phyloP scores from a whole-genome alignment of 1,140 invertebrate genomes.

The Drosophila biarmipes region DNA sequence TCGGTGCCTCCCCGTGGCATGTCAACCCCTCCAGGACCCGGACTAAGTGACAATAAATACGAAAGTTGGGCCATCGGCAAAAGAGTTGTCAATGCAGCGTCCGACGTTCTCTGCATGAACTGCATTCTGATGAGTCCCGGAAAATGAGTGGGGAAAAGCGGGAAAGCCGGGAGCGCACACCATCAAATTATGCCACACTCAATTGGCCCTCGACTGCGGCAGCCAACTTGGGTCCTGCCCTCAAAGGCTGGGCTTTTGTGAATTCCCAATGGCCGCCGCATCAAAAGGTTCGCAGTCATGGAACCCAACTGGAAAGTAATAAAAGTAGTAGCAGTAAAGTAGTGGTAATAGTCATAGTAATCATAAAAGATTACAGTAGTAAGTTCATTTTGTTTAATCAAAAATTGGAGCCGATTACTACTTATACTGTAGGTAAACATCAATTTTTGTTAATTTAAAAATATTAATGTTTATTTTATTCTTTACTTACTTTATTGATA shows the following conservation, averaged over 20 bases:
- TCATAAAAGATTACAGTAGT: too few species aligned
- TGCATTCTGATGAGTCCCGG: conserved; percentile 50
- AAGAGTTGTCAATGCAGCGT: conserved; percentile 52
- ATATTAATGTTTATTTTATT: not conserved
- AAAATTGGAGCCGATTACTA: too few species aligned
- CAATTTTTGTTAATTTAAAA: too few species aligned
- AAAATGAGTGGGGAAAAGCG: conserved; percentile 9
- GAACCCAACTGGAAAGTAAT: too few species aligned
- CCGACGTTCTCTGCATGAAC: conserved; percentile 33
- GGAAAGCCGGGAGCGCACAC: conserved; percentile 1
- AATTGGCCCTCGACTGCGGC: conserved; percentile 44
- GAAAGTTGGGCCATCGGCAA: conserved; percentile 52
- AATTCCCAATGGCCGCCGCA: not conserved
- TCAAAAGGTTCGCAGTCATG: not conserved
- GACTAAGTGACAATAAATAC: conserved; percentile 59
- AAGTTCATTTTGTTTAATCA: too few species aligned
- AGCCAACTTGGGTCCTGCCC: conserved; percentile 13
- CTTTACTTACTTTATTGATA: too few species aligned
- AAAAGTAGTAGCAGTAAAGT: not conserved
- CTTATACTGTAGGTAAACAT: too few species aligned
- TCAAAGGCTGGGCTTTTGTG: conserved; percentile 17
- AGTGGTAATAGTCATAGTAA: too few species aligned
- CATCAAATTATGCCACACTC: conserved; percentile 39
- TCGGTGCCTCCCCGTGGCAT: not conserved
- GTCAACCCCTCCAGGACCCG: conserved; percentile 1